Conservation (phyloP, 2,888 invertebrate genomes). For the Tinea pellionella region DNA sequence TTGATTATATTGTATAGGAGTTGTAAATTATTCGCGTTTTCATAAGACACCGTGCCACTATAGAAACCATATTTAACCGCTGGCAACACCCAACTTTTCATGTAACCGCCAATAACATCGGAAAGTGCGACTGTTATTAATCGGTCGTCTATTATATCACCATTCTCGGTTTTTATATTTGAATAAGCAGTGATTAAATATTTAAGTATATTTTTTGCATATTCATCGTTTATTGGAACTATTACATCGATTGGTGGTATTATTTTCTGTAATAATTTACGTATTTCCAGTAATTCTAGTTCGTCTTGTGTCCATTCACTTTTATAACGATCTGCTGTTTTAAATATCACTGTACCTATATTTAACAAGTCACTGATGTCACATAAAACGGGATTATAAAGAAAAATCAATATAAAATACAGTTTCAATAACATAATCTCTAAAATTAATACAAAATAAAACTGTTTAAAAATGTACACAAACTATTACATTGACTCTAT, state of each 20-base stretch:
- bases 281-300: conserved; percentile 34
- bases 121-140: conserved; percentile 49
- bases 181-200: conserved; percentile 36
- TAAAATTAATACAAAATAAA: conserved; percentile 37
- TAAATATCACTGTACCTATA: conserved; percentile 49
- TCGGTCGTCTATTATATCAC: conserved; percentile 23
- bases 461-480: conserved; percentile 36
- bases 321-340: conserved; percentile 27
- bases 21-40: conserved; percentile 63
- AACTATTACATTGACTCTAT: conserved; percentile 21
- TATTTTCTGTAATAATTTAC: conserved; percentile 38
- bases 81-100: conserved; percentile 71
- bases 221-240: conserved; percentile 30
- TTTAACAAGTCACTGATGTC: conserved; percentile 24
- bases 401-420: conserved; percentile 16
- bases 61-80: conserved; percentile 72
- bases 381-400: conserved; percentile 21
- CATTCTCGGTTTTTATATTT: conserved; percentile 31
- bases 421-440: conserved; percentile 23
- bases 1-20: conserved; percentile 70
- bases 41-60: conserved; percentile 68
- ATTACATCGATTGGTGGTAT: conserved; percentile 33
- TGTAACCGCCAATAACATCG: conserved; percentile 70
- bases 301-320: conserved; percentile 32
- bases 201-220: conserved; percentile 28